Percentiles rank a stretch among this genome's conserved stretches.
Conservation (phyloP, 1,140 invertebrate species). For the Lasioglossum baleicum region DNA sequence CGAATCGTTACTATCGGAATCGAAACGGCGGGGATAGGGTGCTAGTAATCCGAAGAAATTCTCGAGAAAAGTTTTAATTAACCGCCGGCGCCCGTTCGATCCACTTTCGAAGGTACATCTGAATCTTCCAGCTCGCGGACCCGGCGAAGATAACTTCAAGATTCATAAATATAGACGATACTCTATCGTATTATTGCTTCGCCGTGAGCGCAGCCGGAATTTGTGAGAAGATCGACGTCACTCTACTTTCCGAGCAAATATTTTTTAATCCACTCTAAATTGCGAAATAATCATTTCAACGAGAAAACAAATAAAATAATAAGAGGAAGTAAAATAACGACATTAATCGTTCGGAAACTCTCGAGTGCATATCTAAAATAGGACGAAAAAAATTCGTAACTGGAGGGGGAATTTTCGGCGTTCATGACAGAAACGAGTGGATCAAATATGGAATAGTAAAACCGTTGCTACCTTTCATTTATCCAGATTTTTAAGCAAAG, state of each 20-base stretch:
- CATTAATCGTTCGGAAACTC: too few relatives aligned
- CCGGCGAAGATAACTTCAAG: neutral
- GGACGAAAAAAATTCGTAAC: too few relatives aligned
- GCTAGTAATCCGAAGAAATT: constrained; percentile 32
- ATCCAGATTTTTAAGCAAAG: too few relatives aligned
- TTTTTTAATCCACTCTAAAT: neutral
- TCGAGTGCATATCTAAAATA: too few relatives aligned
- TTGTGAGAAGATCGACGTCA: neutral
- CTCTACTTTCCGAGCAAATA: neutral
- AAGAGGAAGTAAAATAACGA: too few relatives aligned
- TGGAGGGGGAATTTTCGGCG: too few relatives aligned
- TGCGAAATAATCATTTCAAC: neutral
- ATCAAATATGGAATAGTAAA: too few relatives aligned
- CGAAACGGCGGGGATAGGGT: constrained; percentile 15
- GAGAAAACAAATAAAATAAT: too few relatives aligned
- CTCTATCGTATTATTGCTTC: neutral
- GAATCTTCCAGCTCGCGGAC: constrained; percentile 20
- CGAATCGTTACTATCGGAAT: constrained; percentile 5
- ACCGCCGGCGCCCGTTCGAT: constrained; percentile 10
- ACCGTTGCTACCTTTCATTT: too few relatives aligned
- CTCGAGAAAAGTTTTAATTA: constrained; percentile 42
- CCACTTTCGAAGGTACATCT: constrained; percentile 26
- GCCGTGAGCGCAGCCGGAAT: neutral
- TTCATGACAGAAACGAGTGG: too few relatives aligned
- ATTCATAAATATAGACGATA: constrained; percentile 21